Percentiles rank a stretch among this genome's conserved stretches.
phyloP scores from a whole-genome alignment of 2,888 invertebrate species.

The Neoscelio sp. region DNA sequence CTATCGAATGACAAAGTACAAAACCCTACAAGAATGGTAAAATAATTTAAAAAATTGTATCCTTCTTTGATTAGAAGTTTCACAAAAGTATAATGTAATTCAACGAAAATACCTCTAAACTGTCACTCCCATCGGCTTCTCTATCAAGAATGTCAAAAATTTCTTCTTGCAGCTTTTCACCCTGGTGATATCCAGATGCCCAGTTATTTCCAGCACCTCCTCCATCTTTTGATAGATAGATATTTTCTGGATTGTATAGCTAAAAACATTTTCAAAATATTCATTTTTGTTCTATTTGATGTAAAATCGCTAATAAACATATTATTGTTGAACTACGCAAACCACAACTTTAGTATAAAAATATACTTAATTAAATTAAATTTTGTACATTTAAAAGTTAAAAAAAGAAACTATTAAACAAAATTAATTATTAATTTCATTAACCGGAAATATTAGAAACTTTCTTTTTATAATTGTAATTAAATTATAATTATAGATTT shows the following conservation, averaged over 20 bases:
- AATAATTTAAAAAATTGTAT: slow-evolving; percentile 41
- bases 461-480: too few species aligned
- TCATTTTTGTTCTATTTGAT: too few species aligned
- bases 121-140: slow-evolving; percentile 99
- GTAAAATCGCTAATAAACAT: too few species aligned
- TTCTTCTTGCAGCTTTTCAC: slow-evolving; percentile 96
- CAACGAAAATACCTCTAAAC: slow-evolving; percentile 94
- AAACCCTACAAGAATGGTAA: slow-evolving; percentile 95
- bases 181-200: slow-evolving; percentile 98
- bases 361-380: background rate
- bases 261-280: slow-evolving; percentile 80
- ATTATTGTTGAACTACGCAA: background rate
- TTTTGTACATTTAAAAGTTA: too few species aligned
- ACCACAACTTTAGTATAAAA: too few species aligned
- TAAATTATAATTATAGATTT: too few species aligned
- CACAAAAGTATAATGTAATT: too few species aligned
- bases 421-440: slow-evolving; percentile 25
- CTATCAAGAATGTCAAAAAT: slow-evolving; percentile 99
- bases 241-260: slow-evolving; percentile 99
- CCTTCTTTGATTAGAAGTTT: too few species aligned
- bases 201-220: slow-evolving; percentile 99
- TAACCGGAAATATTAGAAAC: too few species aligned
- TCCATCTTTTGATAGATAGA: slow-evolving; percentile 97
- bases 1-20: slow-evolving; percentile 99
- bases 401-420: too few species aligned